Percentiles rank a stretch among this genome's conserved stretches.
Conservation (phyloP, 2,888 invertebrate species). For the Trichogramma evanescens region DNA sequence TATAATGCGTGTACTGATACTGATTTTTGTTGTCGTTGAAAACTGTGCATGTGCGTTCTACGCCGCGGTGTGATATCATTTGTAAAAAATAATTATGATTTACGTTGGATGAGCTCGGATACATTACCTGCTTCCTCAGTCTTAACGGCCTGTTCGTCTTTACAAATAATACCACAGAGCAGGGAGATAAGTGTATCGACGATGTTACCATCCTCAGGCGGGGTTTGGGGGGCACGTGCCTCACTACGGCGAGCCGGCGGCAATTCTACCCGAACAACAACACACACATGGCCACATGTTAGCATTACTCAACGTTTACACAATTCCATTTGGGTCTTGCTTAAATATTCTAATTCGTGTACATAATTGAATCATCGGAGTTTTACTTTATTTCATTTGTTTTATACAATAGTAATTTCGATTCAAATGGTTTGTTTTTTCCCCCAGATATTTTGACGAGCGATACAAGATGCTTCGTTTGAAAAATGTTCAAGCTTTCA, state of each 20-base stretch:
- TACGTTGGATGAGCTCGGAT: slow-evolving; percentile 18
- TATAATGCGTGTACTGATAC: too few relatives aligned
- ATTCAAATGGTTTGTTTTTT: too few relatives aligned
- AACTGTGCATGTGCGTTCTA: too few relatives aligned
- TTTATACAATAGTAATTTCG: too few relatives aligned
- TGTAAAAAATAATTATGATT: slow-evolving; percentile 6
- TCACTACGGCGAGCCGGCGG: slow-evolving; percentile 40
- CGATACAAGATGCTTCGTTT: too few relatives aligned
- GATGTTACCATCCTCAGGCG: slow-evolving; percentile 41
- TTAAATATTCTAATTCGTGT: neutral
- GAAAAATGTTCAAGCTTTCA: too few relatives aligned
- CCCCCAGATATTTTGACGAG: too few relatives aligned
- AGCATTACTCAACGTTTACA: slow-evolving; percentile 31
- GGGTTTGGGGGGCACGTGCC: slow-evolving; percentile 36
- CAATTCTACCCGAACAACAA: slow-evolving; percentile 37
- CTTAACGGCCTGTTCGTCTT: slow-evolving; percentile 42
- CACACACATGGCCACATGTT: slow-evolving; percentile 40
- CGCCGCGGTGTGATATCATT: slow-evolving; percentile 17
- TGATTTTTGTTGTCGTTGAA: too few relatives aligned
- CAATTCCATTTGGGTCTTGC: slow-evolving; percentile 34
- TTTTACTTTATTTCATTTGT: too few relatives aligned
- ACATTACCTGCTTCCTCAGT: slow-evolving; percentile 40
- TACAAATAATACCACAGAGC: slow-evolving; percentile 45
- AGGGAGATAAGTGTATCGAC: slow-evolving; percentile 44
- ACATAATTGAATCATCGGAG: neutral